A percentile compares a stretch with the other conserved stretches of the same genome.
Conservation (phyloP, 1,140 invertebrate species). For the Micrasema minimum region DNA sequence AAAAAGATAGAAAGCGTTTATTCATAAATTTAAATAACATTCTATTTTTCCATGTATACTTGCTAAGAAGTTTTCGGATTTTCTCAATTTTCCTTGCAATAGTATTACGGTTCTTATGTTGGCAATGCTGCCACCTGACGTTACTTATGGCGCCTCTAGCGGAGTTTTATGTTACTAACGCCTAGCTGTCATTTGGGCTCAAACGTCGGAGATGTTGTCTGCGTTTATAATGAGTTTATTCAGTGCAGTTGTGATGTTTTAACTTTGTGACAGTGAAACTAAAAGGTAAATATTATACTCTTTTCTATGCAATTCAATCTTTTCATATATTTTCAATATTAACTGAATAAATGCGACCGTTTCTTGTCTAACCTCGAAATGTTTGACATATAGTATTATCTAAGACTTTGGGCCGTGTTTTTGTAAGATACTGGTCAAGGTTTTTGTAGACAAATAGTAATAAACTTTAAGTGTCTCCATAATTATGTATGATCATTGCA, state of each 20-base stretch:
- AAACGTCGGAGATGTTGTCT: too few relatives aligned
- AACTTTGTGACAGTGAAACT: background rate
- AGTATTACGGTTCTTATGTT: constrained; percentile 1
- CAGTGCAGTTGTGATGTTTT: constrained; percentile 8
- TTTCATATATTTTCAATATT: background rate
- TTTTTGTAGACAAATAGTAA: background rate
- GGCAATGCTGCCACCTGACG: constrained; percentile 42
- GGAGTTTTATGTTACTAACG: constrained; percentile 7
- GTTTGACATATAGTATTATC: constrained; percentile 8
- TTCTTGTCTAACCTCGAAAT: constrained; percentile 34
- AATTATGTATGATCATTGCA: background rate
- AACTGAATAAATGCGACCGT: constrained; percentile 3
- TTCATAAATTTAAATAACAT: too few relatives aligned
- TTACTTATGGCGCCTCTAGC: constrained; percentile 41
- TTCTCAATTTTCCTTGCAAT: too few relatives aligned
- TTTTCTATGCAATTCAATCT: background rate
- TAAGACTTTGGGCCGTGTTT: background rate
- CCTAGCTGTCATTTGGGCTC: background rate
- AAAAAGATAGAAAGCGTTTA: too few relatives aligned
- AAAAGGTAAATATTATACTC: constrained; percentile 27
- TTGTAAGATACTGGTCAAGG: constrained; percentile 9
- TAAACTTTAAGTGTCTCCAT: constrained; percentile 4
- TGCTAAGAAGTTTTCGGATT: too few relatives aligned
- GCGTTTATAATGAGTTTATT: too few relatives aligned
- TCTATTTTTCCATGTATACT: too few relatives aligned